These are phyloP conservation scores for Nemopilema nomurai DNA, from an alignment of 30 jellyfish, hydroid and myxozoan species.

Conservation along the genomic window DNA sequence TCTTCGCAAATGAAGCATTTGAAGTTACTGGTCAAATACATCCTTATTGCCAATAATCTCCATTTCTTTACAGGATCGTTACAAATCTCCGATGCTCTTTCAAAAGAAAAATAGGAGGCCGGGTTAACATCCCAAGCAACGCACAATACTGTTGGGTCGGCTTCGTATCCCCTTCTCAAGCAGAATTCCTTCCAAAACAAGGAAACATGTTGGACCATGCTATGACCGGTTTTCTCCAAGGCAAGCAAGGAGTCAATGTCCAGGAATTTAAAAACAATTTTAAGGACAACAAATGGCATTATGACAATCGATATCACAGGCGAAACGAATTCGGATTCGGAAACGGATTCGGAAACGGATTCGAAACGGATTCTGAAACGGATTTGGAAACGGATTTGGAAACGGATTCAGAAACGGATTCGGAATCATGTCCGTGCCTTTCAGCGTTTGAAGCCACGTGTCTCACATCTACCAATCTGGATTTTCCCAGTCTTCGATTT, in stretches of 20 bases:
- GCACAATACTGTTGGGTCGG: constrained; percentile 36
- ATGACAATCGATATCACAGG: background rate
- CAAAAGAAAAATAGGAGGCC: constrained; percentile 9
- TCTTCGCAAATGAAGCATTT: constrained; percentile 33
- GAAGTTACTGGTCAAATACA: background rate
- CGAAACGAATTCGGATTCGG: background rate
- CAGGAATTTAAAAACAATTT: background rate
- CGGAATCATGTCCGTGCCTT: too few species aligned
- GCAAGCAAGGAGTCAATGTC: constrained; percentile 11
- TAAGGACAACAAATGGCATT: constrained; percentile 26
- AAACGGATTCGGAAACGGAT: too few species aligned
- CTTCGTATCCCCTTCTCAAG: background rate
- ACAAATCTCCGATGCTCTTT: constrained; percentile 24
- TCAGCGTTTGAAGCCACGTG: too few species aligned
- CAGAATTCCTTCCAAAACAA: constrained; percentile 21
- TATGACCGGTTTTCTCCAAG: constrained; percentile 16
- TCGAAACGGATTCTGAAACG: too few species aligned
- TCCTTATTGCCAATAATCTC: constrained; percentile 15
- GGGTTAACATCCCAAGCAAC: constrained; percentile 50
- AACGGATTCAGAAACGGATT: too few species aligned
- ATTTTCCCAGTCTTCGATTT: too few species aligned
- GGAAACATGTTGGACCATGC: background rate
- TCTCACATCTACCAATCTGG: too few species aligned
- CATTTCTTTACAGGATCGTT: constrained; percentile 17
- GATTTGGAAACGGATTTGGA: too few species aligned